Percentiles rank a stretch among this genome's conserved stretches.
Evolutionary conservation across 2,797 vertebrate species (phyloP).

Genomic region (Brotogeris chrysoptera): DNA sequence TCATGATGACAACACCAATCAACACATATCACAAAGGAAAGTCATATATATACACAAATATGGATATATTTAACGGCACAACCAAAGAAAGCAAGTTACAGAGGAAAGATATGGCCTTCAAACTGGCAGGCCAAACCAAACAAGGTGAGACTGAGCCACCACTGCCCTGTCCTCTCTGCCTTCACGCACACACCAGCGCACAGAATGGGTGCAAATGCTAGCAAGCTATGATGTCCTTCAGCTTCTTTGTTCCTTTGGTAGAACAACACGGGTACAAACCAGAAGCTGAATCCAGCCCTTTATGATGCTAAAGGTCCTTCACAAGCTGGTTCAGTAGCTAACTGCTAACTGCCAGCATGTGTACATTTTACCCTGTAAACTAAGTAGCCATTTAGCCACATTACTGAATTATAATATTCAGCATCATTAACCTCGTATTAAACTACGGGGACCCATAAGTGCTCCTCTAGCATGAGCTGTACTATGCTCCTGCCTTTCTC

Average conservation of each 20-base stretch:
- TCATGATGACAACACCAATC: slow-evolving; percentile 6
- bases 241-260: not conserved
- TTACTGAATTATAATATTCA: not conserved
- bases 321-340: not conserved
- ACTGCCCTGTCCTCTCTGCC: not conserved
- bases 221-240: not conserved
- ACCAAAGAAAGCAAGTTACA: not conserved
- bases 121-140: not conserved
- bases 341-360: not conserved
- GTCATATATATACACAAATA: not conserved
- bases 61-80: not conserved
- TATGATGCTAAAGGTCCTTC: not conserved
- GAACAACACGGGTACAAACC: not conserved
- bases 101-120: not conserved
- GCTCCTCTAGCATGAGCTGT: not conserved
- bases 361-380: not conserved
- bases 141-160: not conserved
- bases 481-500: not conserved
- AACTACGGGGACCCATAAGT: not conserved
- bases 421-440: not conserved
- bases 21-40: not conserved
- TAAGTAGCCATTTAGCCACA: not conserved
- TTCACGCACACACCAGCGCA: not conserved
- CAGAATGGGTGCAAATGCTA: not conserved
- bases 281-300: not conserved